Conservation (phyloP, 1,140 invertebrate genomes). For the Tachypleus tridentatus region DNA sequence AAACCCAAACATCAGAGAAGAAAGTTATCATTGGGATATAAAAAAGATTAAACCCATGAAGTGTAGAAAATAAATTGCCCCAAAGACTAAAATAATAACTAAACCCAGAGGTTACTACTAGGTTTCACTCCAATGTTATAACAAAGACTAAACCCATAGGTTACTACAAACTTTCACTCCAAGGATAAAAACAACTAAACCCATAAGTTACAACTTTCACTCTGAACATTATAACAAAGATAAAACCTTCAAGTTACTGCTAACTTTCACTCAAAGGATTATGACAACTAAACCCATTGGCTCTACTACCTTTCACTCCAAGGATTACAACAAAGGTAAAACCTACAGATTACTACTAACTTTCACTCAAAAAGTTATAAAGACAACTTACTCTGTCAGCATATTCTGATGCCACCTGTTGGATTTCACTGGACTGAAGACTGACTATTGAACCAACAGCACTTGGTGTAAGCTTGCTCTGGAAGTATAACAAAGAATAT, state of each 20-base stretch:
- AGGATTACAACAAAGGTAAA: neutral
- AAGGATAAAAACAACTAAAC: neutral
- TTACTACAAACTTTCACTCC: neutral
- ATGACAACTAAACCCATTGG: too few relatives aligned
- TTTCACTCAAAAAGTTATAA: neutral
- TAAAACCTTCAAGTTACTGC: neutral
- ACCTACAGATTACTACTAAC: neutral
- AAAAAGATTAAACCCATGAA: too few relatives aligned
- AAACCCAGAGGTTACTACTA: too few relatives aligned
- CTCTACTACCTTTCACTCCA: too few relatives aligned
- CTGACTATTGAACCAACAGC: constrained; percentile 37
- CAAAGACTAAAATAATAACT: too few relatives aligned
- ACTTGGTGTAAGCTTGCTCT: constrained; percentile 36
- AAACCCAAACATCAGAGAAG: too few relatives aligned
- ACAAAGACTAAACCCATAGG: too few relatives aligned
- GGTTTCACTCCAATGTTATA: too few relatives aligned
- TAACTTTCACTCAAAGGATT: neutral
- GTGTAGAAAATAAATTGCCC: too few relatives aligned
- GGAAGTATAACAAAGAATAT: too few relatives aligned
- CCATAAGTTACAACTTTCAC: too few relatives aligned
- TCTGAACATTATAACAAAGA: neutral
- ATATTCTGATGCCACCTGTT: constrained; percentile 36
- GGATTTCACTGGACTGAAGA: constrained; percentile 36
- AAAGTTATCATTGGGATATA: too few relatives aligned
- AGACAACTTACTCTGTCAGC: constrained; percentile 30